Base-by-base conservation (phyloP, 1,140 invertebrate genomes). In the Adelges cooleyi region DNA sequence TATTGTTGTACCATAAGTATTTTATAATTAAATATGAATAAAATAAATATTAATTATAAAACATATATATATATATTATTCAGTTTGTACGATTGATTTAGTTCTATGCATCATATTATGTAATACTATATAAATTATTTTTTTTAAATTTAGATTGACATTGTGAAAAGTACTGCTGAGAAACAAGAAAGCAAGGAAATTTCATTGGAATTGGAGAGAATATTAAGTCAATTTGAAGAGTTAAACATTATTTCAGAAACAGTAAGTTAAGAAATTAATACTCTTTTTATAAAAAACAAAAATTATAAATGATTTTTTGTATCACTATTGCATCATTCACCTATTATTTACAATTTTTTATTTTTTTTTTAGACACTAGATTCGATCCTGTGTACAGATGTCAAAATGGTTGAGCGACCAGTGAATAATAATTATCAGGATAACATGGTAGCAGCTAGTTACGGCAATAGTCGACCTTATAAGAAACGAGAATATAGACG, bases 101-200 rank as follows among this genome's bases (percentile, higher is more conserved):
- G n/a, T n/a, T n/a, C n/a, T n/a, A n/a, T n/a, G n/a, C n/a, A n/a
- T n/a, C n/a, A n/a, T n/a, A n/a, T n/a, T n/a, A n/a, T n/a, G n/a
- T n/a, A n/a, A n/a, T n/a, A n/a, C n/a, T n/a, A n/a, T n/a, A n/a
- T n/a, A n/a, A n/a, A n/a, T n/a, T n/a, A n/a, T n/a, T n/a, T n/a
- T n/a, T n/a, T n/a, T 66, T 6, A 29, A 36, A 67, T 77, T 65
- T 69, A 82, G 74, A 69, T 82, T 36, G 72, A 77, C 8, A 69
- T 69, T 66, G 65, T 81, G 2, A 73, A 77, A 69, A 59, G 69
- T n/a, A 66, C 71, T 20, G 69, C 80, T 9, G 59, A 74, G 42
- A 67, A 69, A n/a, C 38, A 69, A 15, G 68, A 75, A 1, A 69
- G 74, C 54, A 69, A 73, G 52, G 75, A 78, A 53, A 9, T 76